Conservation (phyloP, 2,888 invertebrate genomes). For the Drosophila sordidapex region DNA sequence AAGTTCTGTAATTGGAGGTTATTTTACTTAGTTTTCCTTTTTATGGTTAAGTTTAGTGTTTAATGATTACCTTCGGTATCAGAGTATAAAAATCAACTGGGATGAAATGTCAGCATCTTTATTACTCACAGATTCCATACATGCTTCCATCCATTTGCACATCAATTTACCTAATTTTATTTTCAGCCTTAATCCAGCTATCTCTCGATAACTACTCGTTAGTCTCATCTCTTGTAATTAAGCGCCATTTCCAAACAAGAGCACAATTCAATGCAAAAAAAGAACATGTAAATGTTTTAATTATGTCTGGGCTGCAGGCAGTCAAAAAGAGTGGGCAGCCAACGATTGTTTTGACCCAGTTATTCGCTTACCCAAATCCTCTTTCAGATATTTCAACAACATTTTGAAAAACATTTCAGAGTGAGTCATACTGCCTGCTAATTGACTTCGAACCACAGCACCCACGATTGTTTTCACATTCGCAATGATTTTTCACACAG, state of each 20-base stretch:
- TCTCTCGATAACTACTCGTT: neutral
- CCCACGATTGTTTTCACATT: conserved; percentile 80
- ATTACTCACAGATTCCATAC: too few species aligned
- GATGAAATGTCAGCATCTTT: neutral
- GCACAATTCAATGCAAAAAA: neutral
- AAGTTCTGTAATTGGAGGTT: neutral
- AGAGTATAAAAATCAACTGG: neutral
- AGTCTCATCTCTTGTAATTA: conserved; percentile 9
- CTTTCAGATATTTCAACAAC: conserved; percentile 34
- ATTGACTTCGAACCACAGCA: conserved; percentile 77
- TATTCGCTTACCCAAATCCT: conserved; percentile 48
- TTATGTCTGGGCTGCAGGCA: conserved; percentile 7
- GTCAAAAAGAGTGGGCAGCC: neutral
- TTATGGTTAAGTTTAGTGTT: neutral
- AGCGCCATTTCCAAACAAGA: neutral
- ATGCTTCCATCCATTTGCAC: neutral
- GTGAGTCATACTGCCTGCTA: conserved; percentile 70
- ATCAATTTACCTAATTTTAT: neutral
- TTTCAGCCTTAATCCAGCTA: neutral
- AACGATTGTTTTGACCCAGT: conserved; percentile 43
- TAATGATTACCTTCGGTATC: neutral
- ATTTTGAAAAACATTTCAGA: conserved; percentile 62
- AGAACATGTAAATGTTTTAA: neutral
- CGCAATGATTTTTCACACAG: conserved; percentile 66
- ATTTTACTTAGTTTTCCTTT: neutral